These are phyloP conservation scores for Dendroctonus valens DNA, from an alignment of 1,140 invertebrate species.

Conservation along the genomic window DNA sequence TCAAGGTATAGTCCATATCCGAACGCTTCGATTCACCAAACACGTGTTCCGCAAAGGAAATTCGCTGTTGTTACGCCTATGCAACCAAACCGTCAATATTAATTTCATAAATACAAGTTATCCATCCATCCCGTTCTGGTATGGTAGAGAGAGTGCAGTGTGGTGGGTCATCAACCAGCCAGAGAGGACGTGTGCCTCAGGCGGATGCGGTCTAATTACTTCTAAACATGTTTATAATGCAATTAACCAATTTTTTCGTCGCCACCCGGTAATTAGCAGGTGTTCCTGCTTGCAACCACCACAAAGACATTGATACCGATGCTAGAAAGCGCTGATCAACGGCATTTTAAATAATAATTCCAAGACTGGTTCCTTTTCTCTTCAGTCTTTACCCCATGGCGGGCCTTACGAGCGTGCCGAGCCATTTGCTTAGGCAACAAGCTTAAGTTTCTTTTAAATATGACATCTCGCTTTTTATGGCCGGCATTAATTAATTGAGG, in stretches of 20 bases:
- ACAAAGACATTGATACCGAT: no score
- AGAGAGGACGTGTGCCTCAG: slow-evolving; percentile 9
- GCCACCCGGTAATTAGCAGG: slow-evolving; percentile 3
- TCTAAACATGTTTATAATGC: slow-evolving; percentile 5
- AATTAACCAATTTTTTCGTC: slow-evolving; percentile 3
- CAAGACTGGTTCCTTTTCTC: no score
- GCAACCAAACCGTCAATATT: no score
- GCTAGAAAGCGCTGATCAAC: no score
- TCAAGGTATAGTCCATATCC: no score
- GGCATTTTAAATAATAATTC: no score
- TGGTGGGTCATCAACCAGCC: slow-evolving; percentile 8
- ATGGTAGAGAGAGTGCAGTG: neutral
- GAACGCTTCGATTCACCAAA: no score
- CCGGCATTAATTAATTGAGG: slow-evolving; percentile 15
- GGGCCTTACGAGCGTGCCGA: slow-evolving; percentile 18
- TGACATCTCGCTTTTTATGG: slow-evolving; percentile 17
- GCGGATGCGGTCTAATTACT: slow-evolving; percentile 3
- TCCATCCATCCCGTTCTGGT: no score
- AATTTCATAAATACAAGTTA: no score
- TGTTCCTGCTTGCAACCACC: slow-evolving; percentile 4
- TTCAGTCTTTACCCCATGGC: slow-evolving; percentile 12
- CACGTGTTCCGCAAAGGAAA: no score
- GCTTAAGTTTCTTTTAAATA: slow-evolving; percentile 22
- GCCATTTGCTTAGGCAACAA: slow-evolving; percentile 17
- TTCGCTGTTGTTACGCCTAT: no score